A percentile compares a stretch with the other conserved stretches of the same genome.
These are phyloP conservation scores for Rhabdophis nuchalis DNA, from an alignment of 2,797 vertebrate species.

Conservation along the genomic window DNA sequence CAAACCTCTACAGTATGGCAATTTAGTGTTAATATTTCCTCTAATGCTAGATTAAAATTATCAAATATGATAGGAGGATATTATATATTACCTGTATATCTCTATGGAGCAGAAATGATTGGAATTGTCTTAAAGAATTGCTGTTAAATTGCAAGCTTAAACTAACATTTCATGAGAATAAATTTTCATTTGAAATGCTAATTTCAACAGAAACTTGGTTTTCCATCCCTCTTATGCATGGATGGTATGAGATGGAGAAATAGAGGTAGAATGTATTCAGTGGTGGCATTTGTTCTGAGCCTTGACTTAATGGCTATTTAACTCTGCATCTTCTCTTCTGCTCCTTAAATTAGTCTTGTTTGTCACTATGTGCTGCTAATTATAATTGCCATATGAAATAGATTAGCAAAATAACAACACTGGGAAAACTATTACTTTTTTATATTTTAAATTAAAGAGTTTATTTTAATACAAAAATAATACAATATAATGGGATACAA, in stretches of 20 bases:
- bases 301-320: not conserved
- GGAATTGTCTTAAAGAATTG: not conserved
- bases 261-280: not conserved
- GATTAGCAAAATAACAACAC: not conserved
- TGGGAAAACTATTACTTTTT: no score
- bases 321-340: not conserved
- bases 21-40: constrained; percentile 31
- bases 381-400: not conserved
- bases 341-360: not conserved
- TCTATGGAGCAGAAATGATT: not conserved
- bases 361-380: not conserved
- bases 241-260: not conserved
- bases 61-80: not conserved
- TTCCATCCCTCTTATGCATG: not conserved
- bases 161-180: not conserved
- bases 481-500: not conserved
- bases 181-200: not conserved
- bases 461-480: not conserved
- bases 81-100: not conserved
- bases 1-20: constrained; percentile 84
- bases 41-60: not conserved
- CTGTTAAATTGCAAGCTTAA: not conserved
- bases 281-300: not conserved
- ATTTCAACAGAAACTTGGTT: not conserved
- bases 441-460: not conserved